A percentile compares a stretch with the other conserved stretches of the same genome.
These are phyloP conservation scores for Enteromius treurensis DNA, from an alignment of 2,797 vertebrate genomes.

Conservation along the genomic window DNA sequence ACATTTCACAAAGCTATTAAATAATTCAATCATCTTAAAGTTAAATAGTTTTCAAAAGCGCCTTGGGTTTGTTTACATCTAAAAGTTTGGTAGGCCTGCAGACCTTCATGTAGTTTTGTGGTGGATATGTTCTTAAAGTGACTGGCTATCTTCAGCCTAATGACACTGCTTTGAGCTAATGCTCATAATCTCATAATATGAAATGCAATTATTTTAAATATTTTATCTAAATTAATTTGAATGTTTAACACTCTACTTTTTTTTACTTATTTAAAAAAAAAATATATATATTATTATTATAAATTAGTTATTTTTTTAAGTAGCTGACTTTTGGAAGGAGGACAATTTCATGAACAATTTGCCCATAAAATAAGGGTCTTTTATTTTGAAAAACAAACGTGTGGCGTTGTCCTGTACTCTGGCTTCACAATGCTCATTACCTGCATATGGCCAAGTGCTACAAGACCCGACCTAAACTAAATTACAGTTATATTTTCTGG, in stretches of 20 bases:
- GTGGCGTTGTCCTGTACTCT: background rate
- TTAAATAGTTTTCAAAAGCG: background rate
- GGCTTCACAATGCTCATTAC: constrained; percentile 20
- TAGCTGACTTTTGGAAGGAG: background rate
- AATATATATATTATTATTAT: background rate
- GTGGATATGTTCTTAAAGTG: background rate
- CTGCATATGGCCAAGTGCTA: constrained; percentile 17
- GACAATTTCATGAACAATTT: background rate
- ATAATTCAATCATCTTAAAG: background rate
- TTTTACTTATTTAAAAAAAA: too few species aligned
- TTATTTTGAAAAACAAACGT: constrained; percentile 21
- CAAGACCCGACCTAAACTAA: background rate
- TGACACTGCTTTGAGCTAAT: background rate
- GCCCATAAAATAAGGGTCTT: background rate
- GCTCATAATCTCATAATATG: background rate
- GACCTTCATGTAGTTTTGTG: background rate
- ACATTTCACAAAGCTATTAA: background rate
- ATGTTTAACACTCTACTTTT: too few species aligned
- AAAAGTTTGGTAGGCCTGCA: background rate
- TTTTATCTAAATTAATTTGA: too few species aligned
- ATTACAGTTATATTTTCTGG: background rate
- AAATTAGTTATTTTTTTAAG: background rate
- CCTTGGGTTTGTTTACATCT: background rate
- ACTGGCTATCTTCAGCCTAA: background rate
- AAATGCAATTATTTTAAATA: background rate